These are phyloP conservation scores for Anhinga rufa DNA, from an alignment of 2,113 vertebrate species.

Conservation along the genomic window DNA sequence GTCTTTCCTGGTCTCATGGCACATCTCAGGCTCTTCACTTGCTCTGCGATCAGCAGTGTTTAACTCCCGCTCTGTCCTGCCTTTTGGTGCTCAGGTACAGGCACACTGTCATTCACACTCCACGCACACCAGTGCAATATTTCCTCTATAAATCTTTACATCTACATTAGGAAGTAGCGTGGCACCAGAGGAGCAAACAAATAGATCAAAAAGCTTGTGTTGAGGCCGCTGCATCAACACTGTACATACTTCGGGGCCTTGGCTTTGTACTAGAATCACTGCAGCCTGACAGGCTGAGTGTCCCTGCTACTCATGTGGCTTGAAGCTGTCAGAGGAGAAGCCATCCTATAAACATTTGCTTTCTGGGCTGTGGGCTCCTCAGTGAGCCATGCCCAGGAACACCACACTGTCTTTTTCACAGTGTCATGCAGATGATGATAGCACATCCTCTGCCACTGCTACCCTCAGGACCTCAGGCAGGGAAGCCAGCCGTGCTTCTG, in stretches of 20 bases:
- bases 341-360: neutral
- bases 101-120: neutral
- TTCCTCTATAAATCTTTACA: neutral
- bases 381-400: neutral
- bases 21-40: neutral
- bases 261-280: neutral
- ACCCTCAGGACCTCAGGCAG: neutral
- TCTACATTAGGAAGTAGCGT: neutral
- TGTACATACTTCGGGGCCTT: neutral
- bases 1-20: neutral
- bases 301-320: neutral
- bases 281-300: neutral
- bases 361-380: neutral
- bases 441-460: accelerated
- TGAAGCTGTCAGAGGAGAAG: neutral
- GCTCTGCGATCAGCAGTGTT: neutral
- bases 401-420: neutral
- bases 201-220: neutral
- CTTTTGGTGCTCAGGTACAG: neutral
- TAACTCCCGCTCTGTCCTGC: neutral
- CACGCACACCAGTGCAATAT: accelerated
- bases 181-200: neutral
- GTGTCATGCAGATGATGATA: neutral
- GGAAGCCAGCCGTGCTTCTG: neutral
- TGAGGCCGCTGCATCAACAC: neutral